A percentile compares a stretch with the other conserved stretches of the same genome.
phyloP scores from a whole-genome alignment of 1,140 invertebrate genomes.

The Papilio xuthus region DNA sequence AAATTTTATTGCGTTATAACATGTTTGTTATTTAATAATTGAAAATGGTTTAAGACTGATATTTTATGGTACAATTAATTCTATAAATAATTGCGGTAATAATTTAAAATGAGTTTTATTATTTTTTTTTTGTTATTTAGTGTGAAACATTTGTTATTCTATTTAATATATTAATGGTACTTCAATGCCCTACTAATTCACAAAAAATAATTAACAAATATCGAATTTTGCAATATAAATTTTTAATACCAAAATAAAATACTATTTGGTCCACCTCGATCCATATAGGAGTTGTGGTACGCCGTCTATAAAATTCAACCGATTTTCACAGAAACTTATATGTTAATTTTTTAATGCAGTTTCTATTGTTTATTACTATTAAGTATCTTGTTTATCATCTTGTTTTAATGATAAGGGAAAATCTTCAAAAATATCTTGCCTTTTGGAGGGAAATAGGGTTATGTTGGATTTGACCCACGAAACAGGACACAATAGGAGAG shows the following conservation, averaged over 20 bases:
- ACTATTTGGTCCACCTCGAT: not conserved
- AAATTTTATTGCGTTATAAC: conserved; percentile 20
- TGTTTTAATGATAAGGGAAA: too few species aligned
- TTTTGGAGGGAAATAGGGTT: too few species aligned
- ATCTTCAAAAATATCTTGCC: too few species aligned
- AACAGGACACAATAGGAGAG: too few species aligned
- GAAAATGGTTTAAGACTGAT: not conserved
- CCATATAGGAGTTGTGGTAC: not conserved
- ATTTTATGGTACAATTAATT: not conserved
- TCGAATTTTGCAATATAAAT: too few species aligned
- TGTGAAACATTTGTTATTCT: not conserved
- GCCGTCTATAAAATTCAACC: not conserved
- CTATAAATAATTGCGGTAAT: not conserved
- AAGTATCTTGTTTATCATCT: too few species aligned
- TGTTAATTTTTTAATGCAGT: not conserved
- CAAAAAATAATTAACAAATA: too few species aligned
- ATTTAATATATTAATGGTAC: not conserved
- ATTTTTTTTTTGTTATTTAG: not conserved
- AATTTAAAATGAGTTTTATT: not conserved
- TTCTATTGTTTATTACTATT: too few species aligned
- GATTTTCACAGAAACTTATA: not conserved
- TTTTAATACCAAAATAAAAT: not conserved
- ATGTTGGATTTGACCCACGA: too few species aligned
- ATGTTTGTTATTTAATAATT: conserved; percentile 28
- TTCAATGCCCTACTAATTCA: too few species aligned